These are phyloP conservation scores for Ips typographus DNA, from an alignment of 1,140 invertebrate species.

Conservation along the genomic window DNA sequence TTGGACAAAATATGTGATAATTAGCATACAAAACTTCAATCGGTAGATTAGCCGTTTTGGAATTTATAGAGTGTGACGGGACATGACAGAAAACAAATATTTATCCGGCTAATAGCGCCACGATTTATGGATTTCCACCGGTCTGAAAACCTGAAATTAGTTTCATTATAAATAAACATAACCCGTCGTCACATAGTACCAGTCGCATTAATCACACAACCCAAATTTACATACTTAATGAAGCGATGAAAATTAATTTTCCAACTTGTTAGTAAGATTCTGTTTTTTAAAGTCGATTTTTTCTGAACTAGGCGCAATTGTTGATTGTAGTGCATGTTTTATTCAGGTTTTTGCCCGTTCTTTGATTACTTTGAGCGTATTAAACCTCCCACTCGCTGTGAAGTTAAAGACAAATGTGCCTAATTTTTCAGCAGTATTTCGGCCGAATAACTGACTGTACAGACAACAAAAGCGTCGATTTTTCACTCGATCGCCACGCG, in stretches of 20 bases:
- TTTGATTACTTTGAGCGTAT: not conserved
- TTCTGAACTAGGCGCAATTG: too few relatives aligned
- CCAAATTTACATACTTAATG: constrained; percentile 30
- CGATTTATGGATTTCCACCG: constrained; percentile 11
- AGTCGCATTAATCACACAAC: constrained; percentile 18
- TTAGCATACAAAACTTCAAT: too few relatives aligned
- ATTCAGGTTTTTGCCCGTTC: not conserved
- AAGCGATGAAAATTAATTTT: constrained; percentile 28
- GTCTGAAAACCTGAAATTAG: constrained; percentile 11
- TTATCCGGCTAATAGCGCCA: constrained; percentile 10
- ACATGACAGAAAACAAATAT: constrained; percentile 13
- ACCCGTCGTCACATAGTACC: constrained; percentile 1
- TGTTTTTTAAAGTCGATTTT: too few relatives aligned
- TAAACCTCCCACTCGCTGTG: not conserved
- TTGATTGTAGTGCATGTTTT: not conserved
- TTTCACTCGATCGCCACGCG: constrained; percentile 43
- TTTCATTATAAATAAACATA: constrained; percentile 23
- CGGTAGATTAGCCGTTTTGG: too few relatives aligned
- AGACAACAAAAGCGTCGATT: constrained; percentile 40
- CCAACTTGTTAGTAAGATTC: constrained; percentile 15
- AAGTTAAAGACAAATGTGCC: constrained; percentile 16
- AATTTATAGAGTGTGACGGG: too few relatives aligned
- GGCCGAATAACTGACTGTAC: constrained; percentile 29
- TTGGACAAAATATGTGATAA: too few relatives aligned
- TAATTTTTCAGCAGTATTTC: constrained; percentile 12